Evolutionary conservation across 2,888 invertebrate species (phyloP), one percentile per base, ranked within the genome.

Genomic region (Trachelus troglodyta): DNA sequence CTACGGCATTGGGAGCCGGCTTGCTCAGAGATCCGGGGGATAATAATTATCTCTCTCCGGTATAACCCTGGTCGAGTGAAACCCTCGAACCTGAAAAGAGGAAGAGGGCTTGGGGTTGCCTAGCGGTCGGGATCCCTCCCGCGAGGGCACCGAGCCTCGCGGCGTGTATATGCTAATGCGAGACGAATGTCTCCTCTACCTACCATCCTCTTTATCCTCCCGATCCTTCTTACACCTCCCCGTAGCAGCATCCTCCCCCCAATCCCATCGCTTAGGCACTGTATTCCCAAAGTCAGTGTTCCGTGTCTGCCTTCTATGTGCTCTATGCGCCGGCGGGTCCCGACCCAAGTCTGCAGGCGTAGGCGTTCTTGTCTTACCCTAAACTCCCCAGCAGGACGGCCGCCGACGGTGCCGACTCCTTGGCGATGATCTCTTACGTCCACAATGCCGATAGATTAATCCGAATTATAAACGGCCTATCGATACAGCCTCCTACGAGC

Each of bases 121-220:
- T 56, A 23, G 56, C 1, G 71, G 31, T 71, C 31, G 6, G 30
- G 35, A 11, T 34, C 37, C 74, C 76, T 79, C 76, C 76, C 82
- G 77, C 79, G 80, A 82, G 80, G 82, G 83, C 85, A 85, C 85
- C 86, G 74, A 74, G 83, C 85, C 83, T 82, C 85, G 79, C 74
- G 86, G 86, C 90, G 87, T 91, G 91, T 91, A 91, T 91, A 91
- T 91, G 91, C 91, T 91, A 91, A 91, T 91, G 91, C 87, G 88
- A 91, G 91, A 91, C 90, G 91, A 91, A 91, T 91, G 91, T 91
- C 90, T 90, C 88, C 84, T 83, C 86, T 85, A 83, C 34, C 83
- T 75, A 35, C 75, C 79, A 83, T 83, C 83, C 81, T 80, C 82
- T 81, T 83, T 37, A 71, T 74, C 84, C 85, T 77, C 77, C 77